Evolutionary conservation across 2,888 invertebrate genomes (phyloP), one percentile per base, ranked within the genome.

Genomic region (Reticulitermes lucifugus): DNA sequence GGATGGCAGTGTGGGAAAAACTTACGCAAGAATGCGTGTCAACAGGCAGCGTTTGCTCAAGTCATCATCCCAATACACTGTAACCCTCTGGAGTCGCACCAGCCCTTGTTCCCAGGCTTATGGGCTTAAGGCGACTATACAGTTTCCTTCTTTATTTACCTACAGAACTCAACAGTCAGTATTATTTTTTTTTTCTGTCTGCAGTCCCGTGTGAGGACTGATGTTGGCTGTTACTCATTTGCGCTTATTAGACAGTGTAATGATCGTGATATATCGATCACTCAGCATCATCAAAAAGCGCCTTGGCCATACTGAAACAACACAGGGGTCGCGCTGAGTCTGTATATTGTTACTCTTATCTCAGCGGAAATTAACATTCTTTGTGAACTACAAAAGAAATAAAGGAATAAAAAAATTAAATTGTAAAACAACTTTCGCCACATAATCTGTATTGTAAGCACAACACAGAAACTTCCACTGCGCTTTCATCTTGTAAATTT

Each of bases 61-160:
- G 73, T 73, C 73, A 73, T 73, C 73, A 73, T 73, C 73, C 73
- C 73, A 73, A 73, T 73, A 41, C 25, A 73, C 73, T 73, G 25
- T 41, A 73, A 41, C 73, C 73, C 73, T 73, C 41, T 7, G 12
- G 41, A 73, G 73, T 73, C 71, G 71, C 71, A n/a, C 25, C 60
- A 22, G 51, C n/a, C 35, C 73, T 41, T 73, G 41, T 73, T 73
- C 73, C 73, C 73, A 73, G 73, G 35, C 73, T 73, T 10, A 21
- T 14, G 73, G 29, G 25, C n/a, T 29, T 70, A 70, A 73, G 29
- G 73, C n/a, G n/a, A n/a, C 65, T 65, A n/a, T 25, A 65, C 65
- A 65, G 65, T 65, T 65, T n/a, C 65, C 25, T n/a, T 73, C 14
- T 41, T 70, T 73, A 73, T 73, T 73, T 73, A 73, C 73, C 35